phyloP scores from a whole-genome alignment of 2,888 invertebrate genomes.

The Alloplasta piceator region DNA sequence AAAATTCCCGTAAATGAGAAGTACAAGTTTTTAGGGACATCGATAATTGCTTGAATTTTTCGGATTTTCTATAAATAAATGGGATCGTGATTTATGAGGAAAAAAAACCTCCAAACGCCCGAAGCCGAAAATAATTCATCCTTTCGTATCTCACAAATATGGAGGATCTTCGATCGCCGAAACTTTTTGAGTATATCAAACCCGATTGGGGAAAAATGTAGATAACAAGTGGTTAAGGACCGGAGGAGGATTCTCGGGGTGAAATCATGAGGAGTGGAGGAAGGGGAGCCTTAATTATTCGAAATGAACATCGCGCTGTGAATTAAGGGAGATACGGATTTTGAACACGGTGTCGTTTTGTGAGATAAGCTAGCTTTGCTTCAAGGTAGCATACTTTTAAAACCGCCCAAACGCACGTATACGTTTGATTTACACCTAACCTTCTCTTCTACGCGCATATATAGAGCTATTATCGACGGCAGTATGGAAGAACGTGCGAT shows the following conservation, averaged over 20 bases:
- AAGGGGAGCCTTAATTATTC: conserved; percentile 58
- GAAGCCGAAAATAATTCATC: too few relatives aligned
- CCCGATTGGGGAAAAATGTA: conserved; percentile 17
- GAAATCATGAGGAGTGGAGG: conserved; percentile 13
- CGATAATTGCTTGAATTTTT: too few relatives aligned
- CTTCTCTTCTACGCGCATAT: background rate
- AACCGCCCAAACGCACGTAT: conserved; percentile 18
- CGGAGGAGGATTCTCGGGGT: background rate
- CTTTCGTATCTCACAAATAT: too few relatives aligned
- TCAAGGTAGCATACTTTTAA: conserved; percentile 33
- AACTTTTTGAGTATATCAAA: conserved; percentile 20
- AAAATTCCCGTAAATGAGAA: too few relatives aligned
- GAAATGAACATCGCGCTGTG: conserved; percentile 48
- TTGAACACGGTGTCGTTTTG: conserved; percentile 59
- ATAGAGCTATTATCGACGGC: conserved; percentile 8
- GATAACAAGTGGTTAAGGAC: conserved; percentile 24
- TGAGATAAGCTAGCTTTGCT: conserved; percentile 60
- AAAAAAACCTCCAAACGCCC: too few relatives aligned
- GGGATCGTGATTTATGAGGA: too few relatives aligned
- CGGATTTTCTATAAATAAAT: too few relatives aligned
- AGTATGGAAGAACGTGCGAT: too few relatives aligned
- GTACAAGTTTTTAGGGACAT: too few relatives aligned
- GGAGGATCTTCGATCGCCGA: background rate
- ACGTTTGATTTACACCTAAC: background rate
- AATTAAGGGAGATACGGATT: conserved; percentile 50